Evolutionary conservation across 2,888 invertebrate species (phyloP), one percentile per base, ranked within the genome.

Genomic region (Agrotis clavis): DNA sequence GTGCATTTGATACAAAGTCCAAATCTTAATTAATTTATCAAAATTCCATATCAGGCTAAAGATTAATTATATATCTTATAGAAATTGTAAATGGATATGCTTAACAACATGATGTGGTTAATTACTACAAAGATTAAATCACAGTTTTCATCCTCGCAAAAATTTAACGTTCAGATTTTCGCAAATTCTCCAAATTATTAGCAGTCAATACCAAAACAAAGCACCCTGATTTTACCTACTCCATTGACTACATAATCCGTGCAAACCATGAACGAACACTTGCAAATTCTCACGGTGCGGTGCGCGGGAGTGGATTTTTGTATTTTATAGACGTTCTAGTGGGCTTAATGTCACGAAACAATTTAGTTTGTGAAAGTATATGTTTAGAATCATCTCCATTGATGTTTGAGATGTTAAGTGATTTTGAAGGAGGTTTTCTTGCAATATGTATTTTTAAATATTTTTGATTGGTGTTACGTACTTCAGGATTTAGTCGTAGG

Each of bases 251-350:
- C 16, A 4, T 60, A 74, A 25, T 70, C 80, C 1, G 47, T 59
- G 57, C 11, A 13, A 9, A 57, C 57, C 30, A 35, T 41, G 14
- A 71, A 48, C 19, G 14, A 71, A 48, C 19, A 74, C 50, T 67
- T 57, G 57, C 64, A 18, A 67, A 79, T 79, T 79, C 79, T 76
- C 79, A 79, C 76, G 79, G 53, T 80, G 71, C 53, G 59, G 48
- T 80, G 80, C 67, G 75, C 75, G 50, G 71, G 79, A 67, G 76
- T 80, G 14, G 51, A 56, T 57, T 57, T 35, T 14, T 57, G 57
- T 35, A 57, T 69, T 74, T 16, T 50, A 56, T 50, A 16, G 51
- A 60, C 13, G 25, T 61, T 16, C 56, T 67, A 56, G 53, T 64
- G 67, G 48, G 67, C 79, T 65, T 74, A 71, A 80, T 62, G 76